Evolutionary conservation across 2,888 invertebrate genomes (phyloP), one percentile per base, ranked within the genome.

Genomic region (Magallana nippona): DNA sequence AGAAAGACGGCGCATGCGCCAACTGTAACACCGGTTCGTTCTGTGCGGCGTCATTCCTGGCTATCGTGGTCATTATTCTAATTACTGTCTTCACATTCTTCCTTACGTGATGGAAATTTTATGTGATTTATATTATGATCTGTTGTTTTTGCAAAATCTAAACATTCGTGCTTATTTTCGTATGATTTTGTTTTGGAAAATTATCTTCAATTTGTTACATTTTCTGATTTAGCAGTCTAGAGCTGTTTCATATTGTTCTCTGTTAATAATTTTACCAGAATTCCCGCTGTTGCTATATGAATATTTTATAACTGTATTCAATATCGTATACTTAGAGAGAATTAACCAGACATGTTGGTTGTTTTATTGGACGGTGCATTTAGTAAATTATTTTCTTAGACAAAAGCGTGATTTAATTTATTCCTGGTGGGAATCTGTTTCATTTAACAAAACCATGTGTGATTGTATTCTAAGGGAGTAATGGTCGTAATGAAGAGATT

Each of bases 21-120:
- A 71, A 71, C 32, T 71, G 71, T 71, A 71, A 71, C 71, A 71
- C 71, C 71, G 71, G 71, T 71, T 71, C 71, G 32, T 71, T 71
- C 15, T 71, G 71, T 13, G 71, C 71, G 22, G 71, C 71, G 27
- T 71, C 71, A 13, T 71, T 71, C 32, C 15, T 71, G 32, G 71
- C 71, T 15, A 71, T 71, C 27, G 22, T 71, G 10, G 71, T 71
- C 27, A 71, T 71, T 27, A 71, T 71, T 71, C 71, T 71, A 27
- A 71, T 71, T 11, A 71, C 71, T 1, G 27, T 71, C 27, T 71
- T 71, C 27, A 71, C 71, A 27, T 71, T 71, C 71, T 71, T 22
- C 27, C 32, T 71, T 15, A 71, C 71, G 71, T 71, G 32, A 71
- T 15, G 27, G 22, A 19, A 60, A 11, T 60, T 71, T 71, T 8